A percentile compares a stretch with the other conserved stretches of the same genome.
Evolutionary conservation across 2,113 vertebrate genomes (phyloP).

Genomic region (Cryptoleucopteryx plumbea): DNA sequence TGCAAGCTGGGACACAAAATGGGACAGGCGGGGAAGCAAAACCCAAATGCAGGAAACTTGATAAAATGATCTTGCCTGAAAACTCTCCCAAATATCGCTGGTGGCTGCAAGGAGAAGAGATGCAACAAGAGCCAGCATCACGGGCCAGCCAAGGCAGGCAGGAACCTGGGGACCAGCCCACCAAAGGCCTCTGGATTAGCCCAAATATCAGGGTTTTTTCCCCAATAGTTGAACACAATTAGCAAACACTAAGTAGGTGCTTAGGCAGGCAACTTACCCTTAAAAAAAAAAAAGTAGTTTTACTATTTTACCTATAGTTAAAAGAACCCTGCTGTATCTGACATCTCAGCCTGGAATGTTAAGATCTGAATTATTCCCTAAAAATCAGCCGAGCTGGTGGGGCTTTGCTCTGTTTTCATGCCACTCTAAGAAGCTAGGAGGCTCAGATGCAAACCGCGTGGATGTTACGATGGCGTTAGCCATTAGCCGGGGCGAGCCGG

Average conservation of each 20-base stretch:
- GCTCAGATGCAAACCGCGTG: neutral
- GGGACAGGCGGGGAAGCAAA: neutral
- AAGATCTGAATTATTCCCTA: neutral
- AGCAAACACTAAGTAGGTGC: neutral
- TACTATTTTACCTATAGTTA: neutral
- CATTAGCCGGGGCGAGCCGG: rapidly evolving
- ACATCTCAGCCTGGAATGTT: neutral
- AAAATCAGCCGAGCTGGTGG: neutral
- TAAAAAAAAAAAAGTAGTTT: neutral
- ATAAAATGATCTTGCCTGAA: neutral
- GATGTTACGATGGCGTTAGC: neutral
- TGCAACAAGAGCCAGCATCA: rapidly evolving
- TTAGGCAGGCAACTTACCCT: neutral
- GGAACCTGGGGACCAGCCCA: neutral
- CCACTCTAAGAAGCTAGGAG: neutral
- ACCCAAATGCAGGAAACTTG: neutral
- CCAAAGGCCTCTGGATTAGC: neutral
- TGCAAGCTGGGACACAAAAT: neutral
- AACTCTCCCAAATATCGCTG: neutral
- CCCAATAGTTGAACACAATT: neutral
- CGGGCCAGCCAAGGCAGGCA: neutral
- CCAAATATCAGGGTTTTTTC: neutral
- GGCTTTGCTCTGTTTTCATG: neutral
- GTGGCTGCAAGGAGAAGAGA: neutral
- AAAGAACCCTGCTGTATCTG: neutral